Base-by-base conservation (phyloP, 2,888 invertebrate genomes). In the Deroplatys truncata region DNA sequence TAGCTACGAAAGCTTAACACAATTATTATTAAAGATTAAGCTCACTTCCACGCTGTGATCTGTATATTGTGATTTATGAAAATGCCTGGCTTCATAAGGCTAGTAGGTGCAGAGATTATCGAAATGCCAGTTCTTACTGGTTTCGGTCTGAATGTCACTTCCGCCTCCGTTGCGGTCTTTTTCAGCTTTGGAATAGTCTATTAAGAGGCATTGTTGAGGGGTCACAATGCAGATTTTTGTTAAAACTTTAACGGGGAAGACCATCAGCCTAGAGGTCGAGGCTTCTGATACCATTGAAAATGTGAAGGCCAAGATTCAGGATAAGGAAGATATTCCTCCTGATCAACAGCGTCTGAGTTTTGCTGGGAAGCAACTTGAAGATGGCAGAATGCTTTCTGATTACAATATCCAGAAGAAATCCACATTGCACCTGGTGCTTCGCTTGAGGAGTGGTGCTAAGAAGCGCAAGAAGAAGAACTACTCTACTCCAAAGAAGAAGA, bases 401-500 rank as follows among this genome's bases (percentile, higher is more conserved):
- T 98, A 98, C 94, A 98, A 98, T 94, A 98, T 98, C 93, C 98
- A 99, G 94, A 98, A 98, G 94, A 98, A 98, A 94, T 98, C 98
- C 0, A 98, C 98, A 0, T 95, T 98, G 90, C 98, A 98, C 93
- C 94, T 98, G 93, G 98, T 98, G 92, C 94, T 98, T 91, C 96
- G 98, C 92, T 95, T 99, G 90, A 96, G 98, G 92, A 99, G 99
- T 94, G 99, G 99, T 93, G 99, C 99, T 93, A 99, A 99, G 96
- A 99, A 99, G 94, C 97, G 99, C 93, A 99, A 99, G 99, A 99
- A 99, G 99, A 99, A 99, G 98, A 99, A 99, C 95, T 99, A 99
- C 96, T 99, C 99, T 91, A 99, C 99, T n/a, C 99, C 99, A 92
- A 99, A 99, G 95, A 98, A 98, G 97, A 99, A 99, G 99, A 99